Evolutionary conservation across 2,113 vertebrate species (phyloP).

Genomic region (Cariama cristata): DNA sequence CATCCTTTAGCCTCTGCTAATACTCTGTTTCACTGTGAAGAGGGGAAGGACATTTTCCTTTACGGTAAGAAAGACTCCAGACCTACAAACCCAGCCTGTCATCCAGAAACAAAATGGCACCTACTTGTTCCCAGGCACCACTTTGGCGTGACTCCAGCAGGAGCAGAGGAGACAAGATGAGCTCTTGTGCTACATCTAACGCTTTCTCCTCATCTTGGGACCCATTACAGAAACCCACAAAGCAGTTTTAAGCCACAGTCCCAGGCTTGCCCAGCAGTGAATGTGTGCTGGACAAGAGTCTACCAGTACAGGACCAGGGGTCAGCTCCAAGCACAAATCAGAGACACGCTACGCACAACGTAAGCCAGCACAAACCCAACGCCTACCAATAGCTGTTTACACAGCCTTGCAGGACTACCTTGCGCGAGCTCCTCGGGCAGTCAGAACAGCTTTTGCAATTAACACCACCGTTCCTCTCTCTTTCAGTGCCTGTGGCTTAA

Average conservation of each 20-base stretch:
- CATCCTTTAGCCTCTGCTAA: background rate
- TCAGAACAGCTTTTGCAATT: background rate
- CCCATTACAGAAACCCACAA: background rate
- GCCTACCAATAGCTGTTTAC: background rate
- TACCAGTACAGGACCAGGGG: background rate
- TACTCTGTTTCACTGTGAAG: background rate
- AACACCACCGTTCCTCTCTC: background rate
- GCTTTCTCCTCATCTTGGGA: background rate
- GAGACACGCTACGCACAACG: background rate
- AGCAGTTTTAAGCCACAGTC: background rate
- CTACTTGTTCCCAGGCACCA: background rate
- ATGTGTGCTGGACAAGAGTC: background rate
- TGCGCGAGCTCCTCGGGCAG: background rate
- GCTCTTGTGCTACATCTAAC: background rate
- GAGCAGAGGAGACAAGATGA: background rate
- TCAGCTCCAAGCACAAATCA: background rate
- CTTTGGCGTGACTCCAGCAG: background rate
- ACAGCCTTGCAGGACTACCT: background rate
- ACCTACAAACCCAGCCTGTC: background rate
- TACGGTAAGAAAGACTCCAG: fast-evolving
- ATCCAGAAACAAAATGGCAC: slow-evolving; percentile 25
- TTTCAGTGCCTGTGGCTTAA: fast-evolving
- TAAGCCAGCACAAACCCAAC: background rate
- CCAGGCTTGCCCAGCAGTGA: background rate
- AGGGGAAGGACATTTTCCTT: background rate